Evolutionary conservation across 2,888 invertebrate species (phyloP).

Genomic region (Phaedon cochleariae): DNA sequence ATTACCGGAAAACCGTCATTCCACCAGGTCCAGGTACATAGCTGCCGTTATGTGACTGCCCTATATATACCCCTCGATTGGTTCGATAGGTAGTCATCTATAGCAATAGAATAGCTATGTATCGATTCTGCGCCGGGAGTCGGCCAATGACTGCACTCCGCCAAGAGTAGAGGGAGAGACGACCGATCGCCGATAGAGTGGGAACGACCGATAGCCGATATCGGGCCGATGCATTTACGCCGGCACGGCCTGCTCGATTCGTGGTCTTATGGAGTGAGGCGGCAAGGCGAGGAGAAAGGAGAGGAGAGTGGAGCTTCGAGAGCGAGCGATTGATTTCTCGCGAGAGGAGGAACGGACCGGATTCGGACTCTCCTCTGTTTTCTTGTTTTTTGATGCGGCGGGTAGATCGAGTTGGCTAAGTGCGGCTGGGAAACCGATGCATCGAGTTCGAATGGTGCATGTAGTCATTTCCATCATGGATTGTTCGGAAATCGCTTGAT

Average conservation of each 20-base stretch:
- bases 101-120: conserved; percentile 64
- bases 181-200: conserved; percentile 27
- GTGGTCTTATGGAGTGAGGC: no score
- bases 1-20: conserved; percentile 34
- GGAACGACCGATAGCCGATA: conserved; percentile 52
- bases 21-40: conserved; percentile 40
- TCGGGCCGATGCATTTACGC: conserved; percentile 58
- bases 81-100: conserved; percentile 64
- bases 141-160: conserved; percentile 65
- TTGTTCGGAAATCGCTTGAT: no score
- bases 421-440: no score
- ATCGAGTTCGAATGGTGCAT: no score
- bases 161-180: conserved; percentile 3
- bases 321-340: conserved; percentile 39
- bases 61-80: conserved; percentile 55
- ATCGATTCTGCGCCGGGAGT: conserved; percentile 68
- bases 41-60: conserved; percentile 38
- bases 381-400: conserved; percentile 8
- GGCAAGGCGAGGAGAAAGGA: conserved; percentile 44
- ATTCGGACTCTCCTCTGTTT: conserved; percentile 12
- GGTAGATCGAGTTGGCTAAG: no score
- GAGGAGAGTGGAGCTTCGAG: conserved; percentile 33
- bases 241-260: no score
- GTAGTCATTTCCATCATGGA: no score
- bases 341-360: no score